Evolutionary conservation across 1,140 invertebrate genomes (phyloP).

Genomic region (Tetraneura akinire): DNA sequence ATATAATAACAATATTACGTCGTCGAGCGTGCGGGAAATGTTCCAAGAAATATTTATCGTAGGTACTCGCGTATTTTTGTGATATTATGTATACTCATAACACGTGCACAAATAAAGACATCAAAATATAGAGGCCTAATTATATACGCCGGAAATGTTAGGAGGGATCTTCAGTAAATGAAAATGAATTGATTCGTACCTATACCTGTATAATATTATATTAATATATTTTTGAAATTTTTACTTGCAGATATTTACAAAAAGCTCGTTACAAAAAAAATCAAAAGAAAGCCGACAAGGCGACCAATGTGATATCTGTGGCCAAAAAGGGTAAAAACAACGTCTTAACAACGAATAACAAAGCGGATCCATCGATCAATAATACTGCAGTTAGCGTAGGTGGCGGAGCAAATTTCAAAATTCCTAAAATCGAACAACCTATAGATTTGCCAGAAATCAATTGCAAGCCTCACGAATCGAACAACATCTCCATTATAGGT

Average conservation of each 20-base stretch:
- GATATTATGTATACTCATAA: too few species aligned
- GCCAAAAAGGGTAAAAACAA: constrained; percentile 18
- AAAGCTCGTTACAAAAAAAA: constrained; percentile 28
- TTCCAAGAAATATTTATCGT: neutral
- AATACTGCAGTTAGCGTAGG: too few species aligned
- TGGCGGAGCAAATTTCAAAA: neutral
- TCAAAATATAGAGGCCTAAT: neutral
- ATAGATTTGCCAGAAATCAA: neutral
- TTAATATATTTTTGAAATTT: too few species aligned
- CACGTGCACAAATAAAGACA: neutral
- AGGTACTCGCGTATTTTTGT: neutral
- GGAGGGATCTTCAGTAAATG: too few species aligned
- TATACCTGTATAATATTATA: too few species aligned
- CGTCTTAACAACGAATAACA: neutral
- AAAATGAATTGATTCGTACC: too few species aligned
- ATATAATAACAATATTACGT: constrained; percentile 1
- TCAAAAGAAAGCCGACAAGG: constrained; percentile 34
- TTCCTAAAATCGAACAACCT: constrained; percentile 33
- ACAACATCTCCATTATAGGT: neutral
- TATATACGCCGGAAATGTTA: too few species aligned
- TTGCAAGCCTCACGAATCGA: neutral
- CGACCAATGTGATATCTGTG: constrained; percentile 24
- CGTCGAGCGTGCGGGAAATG: neutral
- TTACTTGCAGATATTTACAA: neutral
- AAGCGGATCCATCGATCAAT: neutral